These are phyloP conservation scores for Megastigmus dorsalis DNA, from an alignment of 2,888 invertebrate genomes.

Conservation along the genomic window DNA sequence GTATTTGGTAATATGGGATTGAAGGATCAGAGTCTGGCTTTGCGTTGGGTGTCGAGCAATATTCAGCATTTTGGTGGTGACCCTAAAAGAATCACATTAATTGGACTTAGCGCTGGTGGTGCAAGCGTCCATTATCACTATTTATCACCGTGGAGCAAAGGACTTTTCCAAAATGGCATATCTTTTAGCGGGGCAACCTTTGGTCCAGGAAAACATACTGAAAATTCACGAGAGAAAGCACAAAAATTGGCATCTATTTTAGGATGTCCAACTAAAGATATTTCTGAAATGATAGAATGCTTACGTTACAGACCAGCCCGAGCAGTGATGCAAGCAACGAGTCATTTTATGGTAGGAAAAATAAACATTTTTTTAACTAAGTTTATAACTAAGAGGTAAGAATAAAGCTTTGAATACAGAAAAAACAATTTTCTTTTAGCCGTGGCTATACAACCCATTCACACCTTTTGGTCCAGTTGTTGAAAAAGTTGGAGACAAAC, in stretches of 20 bases:
- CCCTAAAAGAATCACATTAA: conserved; percentile 1
- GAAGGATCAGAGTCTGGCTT: conserved; percentile 27
- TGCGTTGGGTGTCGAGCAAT: conserved; percentile 1
- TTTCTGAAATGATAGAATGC: neutral
- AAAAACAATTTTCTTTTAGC: too few relatives aligned
- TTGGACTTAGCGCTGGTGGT: conserved; percentile 17
- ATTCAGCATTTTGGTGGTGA: conserved; percentile 9
- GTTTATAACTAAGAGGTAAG: too few relatives aligned
- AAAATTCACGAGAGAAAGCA: conserved; percentile 77
- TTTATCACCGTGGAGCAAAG: neutral
- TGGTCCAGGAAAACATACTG: conserved; percentile 72
- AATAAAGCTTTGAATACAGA: too few relatives aligned
- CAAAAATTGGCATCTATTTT: conserved; percentile 30
- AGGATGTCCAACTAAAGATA: neutral
- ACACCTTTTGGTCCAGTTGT: conserved; percentile 84
- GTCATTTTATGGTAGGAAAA: neutral
- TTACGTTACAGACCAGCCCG: neutral
- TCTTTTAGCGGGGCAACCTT: conserved; percentile 18
- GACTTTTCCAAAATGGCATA: conserved; percentile 10
- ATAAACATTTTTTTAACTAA: too few relatives aligned
- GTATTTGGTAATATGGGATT: conserved; percentile 31
- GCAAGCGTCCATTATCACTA: conserved; percentile 28
- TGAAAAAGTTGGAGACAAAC: conserved; percentile 77
- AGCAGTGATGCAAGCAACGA: neutral
- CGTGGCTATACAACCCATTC: conserved; percentile 81